Conservation (phyloP, 2,797 vertebrate species). For the Numenius phaeopus region DNA sequence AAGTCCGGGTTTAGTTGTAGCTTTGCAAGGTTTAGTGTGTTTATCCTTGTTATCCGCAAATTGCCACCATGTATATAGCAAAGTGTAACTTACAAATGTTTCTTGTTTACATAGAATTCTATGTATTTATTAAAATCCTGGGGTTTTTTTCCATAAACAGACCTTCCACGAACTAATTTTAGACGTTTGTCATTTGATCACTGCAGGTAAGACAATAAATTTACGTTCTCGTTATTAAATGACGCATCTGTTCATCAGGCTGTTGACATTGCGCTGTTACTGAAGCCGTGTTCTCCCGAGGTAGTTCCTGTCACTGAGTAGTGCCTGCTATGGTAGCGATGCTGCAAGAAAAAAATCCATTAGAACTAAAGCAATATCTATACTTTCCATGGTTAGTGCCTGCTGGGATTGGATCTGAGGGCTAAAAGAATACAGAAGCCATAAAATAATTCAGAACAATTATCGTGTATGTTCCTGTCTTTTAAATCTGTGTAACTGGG, state of each 20-base stretch:
- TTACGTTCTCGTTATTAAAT: neutral
- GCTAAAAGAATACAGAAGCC: neutral
- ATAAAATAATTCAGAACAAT: neutral
- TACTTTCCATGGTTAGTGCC: neutral
- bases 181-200: conserved; percentile 95
- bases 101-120: neutral
- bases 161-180: conserved; percentile 90
- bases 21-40: neutral
- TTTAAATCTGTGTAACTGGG: neutral
- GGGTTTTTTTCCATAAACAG: conserved; percentile 71
- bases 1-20: accelerated
- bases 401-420: neutral
- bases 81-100: neutral
- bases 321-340: neutral
- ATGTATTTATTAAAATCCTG: neutral
- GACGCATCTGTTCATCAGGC: accelerated
- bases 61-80: accelerated
- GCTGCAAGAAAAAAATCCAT: neutral
- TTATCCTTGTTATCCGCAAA: neutral
- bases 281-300: neutral
- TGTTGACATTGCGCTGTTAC: accelerated
- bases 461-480: accelerated
- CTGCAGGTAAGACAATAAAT: conserved; percentile 87
- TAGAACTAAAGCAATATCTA: neutral
- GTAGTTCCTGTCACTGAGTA: neutral